Percentiles rank a stretch among this genome's conserved stretches.
Evolutionary conservation across 2,888 invertebrate genomes (phyloP).

Genomic region (Pinctada fucata): DNA sequence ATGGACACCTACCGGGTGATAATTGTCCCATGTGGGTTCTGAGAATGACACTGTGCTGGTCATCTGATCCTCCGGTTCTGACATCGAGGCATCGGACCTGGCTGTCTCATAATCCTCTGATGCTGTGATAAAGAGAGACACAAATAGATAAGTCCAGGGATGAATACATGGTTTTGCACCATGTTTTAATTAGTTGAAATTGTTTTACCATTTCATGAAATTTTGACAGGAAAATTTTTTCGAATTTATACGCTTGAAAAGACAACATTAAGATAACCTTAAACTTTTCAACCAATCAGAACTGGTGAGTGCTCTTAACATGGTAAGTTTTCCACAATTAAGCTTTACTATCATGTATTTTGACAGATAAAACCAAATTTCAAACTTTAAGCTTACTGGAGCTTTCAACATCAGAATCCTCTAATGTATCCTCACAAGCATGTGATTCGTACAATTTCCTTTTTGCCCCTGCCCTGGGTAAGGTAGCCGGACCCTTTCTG

Average conservation of each 20-base stretch:
- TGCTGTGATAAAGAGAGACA: constrained; percentile 11
- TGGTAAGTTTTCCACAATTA: too few species aligned
- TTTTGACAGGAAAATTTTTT: too few species aligned
- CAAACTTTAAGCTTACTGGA: constrained; percentile 34
- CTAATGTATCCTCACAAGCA: neutral
- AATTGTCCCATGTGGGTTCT: constrained; percentile 96
- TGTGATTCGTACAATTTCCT: constrained; percentile 36
- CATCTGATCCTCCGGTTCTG: constrained; percentile 56
- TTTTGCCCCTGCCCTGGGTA: constrained; percentile 39
- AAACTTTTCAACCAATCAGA: too few species aligned
- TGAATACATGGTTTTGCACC: too few species aligned
- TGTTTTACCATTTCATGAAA: too few species aligned
- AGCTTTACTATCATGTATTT: too few species aligned
- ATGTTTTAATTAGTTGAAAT: too few species aligned
- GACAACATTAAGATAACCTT: too few species aligned
- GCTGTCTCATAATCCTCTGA: constrained; percentile 59
- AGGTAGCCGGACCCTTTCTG: constrained; percentile 18
- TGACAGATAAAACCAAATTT: too few species aligned
- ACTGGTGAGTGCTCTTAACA: too few species aligned
- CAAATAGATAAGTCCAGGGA: too few species aligned
- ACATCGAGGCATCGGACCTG: constrained; percentile 48
- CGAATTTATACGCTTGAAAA: too few species aligned
- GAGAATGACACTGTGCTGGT: constrained; percentile 82
- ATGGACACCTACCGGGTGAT: constrained; percentile 85
- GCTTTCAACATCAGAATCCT: constrained; percentile 46